Conservation (phyloP, 2,888 invertebrate genomes). For the Limnephilus lunatus region DNA sequence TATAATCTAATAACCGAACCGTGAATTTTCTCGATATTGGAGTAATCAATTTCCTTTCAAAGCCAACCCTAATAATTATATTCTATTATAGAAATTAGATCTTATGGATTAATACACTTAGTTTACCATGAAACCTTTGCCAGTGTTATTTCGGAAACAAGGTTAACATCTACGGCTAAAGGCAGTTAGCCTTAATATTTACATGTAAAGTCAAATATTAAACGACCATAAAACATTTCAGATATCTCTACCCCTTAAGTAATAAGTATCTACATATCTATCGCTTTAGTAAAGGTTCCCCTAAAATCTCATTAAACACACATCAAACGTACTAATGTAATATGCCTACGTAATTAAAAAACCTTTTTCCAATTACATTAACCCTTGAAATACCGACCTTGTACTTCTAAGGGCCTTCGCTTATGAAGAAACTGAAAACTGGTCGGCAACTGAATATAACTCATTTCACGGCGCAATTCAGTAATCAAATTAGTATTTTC, state of each 20-base stretch:
- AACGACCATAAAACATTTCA: neutral
- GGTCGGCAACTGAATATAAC: too few relatives aligned
- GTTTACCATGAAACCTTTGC: neutral
- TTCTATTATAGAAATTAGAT: slow-evolving; percentile 13
- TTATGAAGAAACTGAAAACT: too few relatives aligned
- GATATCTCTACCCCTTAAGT: neutral
- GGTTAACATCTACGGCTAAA: neutral
- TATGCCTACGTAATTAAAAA: neutral
- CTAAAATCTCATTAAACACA: neutral
- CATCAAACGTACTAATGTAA: neutral
- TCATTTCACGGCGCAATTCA: too few relatives aligned
- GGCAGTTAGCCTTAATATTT: neutral
- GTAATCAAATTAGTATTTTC: too few relatives aligned
- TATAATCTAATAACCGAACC: neutral
- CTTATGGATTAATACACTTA: slow-evolving; percentile 11
- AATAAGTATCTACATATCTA: neutral
- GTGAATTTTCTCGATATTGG: neutral
- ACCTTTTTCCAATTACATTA: neutral
- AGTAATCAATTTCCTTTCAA: neutral
- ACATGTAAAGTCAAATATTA: neutral
- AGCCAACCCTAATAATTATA: neutral
- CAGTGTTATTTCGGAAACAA: neutral
- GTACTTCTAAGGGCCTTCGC: too few relatives aligned
- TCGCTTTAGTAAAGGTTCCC: neutral
- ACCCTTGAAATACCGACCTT: neutral